Base-by-base conservation (phyloP, 2,888 invertebrate species). In the Ophion ellenae region DNA sequence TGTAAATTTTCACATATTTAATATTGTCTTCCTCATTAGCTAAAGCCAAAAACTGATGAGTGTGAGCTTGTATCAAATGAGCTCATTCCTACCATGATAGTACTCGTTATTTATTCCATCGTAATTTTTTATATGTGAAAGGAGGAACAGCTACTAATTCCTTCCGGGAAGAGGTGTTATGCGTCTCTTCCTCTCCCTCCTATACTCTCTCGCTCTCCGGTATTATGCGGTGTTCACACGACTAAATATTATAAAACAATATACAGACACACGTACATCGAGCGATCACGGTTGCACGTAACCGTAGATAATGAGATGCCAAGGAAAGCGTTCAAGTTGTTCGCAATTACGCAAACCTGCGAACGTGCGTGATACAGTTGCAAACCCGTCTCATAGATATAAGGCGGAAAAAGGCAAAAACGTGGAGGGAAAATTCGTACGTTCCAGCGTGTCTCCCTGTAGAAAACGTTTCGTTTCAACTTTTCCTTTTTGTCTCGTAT, bases 241-340 rank as follows among this genome's bases (percentile, higher is more conserved):
- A 45, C 71, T 63, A 61, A 20, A 24, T 61, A 61, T 20, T 24
- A 63, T 61, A 7, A n/a, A 17, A 57, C 40, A 24, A 45, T 45
- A 45, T 28, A 69, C 59, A n/a, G 71, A 70, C 47, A 17, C n/a
- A 4, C 10, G 61, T 9, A 4, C 24, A 71, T 79, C 47, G 10
- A 32, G 53, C 20, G 47, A 79, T 64, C 24, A 45, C 45, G 61
- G 71, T 71, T 63, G 20, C 79, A 24, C 40, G 70, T 61, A 79
- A 36, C 45, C 70, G 45, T 36, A n/a, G 47, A 63, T 79, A 79
- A 61, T 63, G 53, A 71, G 79, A 79, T 71, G 79, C 36, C 17
- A 53, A 71, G 70, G 79, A 79, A 79, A 79, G 79, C 63, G 63
- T 78, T 69, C 47, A 24, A 78, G 69, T 61, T 28, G 40, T 78